Base-by-base conservation (phyloP, 2,113 vertebrate species). In the Heterocephalus glaber region DNA sequence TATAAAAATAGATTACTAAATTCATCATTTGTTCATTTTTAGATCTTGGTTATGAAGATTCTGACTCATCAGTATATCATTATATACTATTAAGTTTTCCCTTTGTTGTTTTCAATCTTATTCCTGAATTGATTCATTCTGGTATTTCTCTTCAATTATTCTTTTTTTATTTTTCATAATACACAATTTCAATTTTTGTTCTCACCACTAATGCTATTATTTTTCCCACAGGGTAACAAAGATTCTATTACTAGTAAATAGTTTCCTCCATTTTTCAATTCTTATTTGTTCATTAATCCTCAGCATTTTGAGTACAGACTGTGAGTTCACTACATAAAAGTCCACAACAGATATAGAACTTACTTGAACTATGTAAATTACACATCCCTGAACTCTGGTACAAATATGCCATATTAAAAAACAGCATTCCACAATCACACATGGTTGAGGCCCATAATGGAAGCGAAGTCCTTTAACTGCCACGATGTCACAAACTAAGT, bases 1-100 rank as follows among this genome's bases (percentile, higher is more conserved):
- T 97, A 97, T 90, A 94, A 97, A 93, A 98, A 97, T 90, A 97
- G 80, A 92, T 97, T 82, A 63, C 87, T 96, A 92, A 97, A 96
- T 98, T 95, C 93, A 98, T 96, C 86, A 97, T 61, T 86, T 19
- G 52, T 97, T 96, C 97, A 92, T 96, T 96, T 96, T 97, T 93
- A 77, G 41, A 66, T 87, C 95, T 87, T 96, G 9, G 28, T 63
- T 95, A 54, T 74, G 86, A 90, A 94, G 38, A 97, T 95, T 98
- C 94, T 92, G 80, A 95, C 96, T 76, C 54, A 83, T 93, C 65
- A 94, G 47, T 94, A 87, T 92, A 96, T 14, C 85, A 38, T 95
- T 88, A 28, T 74, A 63, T 76, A 65, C 63, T 66, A 13, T 96
- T 94, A 92, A 87, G 13, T 95, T 94, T 92, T 72, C 7, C 10